These are phyloP conservation scores for Ophion ellenae DNA, from an alignment of 2,888 invertebrate genomes.

Conservation along the genomic window DNA sequence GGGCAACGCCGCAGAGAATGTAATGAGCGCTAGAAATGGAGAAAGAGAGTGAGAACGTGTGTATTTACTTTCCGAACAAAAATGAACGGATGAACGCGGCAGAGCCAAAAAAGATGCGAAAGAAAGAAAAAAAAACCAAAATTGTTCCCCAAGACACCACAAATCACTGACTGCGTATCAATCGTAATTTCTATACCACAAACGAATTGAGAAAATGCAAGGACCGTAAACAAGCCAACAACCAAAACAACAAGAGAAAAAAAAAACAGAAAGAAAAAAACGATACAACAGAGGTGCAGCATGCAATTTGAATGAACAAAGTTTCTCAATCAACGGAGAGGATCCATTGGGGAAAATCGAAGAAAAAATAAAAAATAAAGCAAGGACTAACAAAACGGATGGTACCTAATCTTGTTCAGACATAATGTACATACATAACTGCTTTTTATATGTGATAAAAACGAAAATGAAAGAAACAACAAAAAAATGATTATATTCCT, in stretches of 20 bases:
- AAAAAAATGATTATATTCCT: conserved; percentile 79
- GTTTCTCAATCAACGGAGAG: conserved; percentile 41
- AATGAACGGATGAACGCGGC: conserved; percentile 57
- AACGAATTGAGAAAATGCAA: conserved; percentile 71
- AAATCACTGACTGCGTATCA: conserved; percentile 72
- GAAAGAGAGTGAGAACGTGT: conserved; percentile 53
- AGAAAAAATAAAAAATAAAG: conserved; percentile 59
- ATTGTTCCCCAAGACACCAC: conserved; percentile 74
- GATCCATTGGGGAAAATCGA: conserved; percentile 44
- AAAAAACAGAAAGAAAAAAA: conserved; percentile 11
- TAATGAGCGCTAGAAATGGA: conserved; percentile 14
- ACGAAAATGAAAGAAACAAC: conserved; percentile 47
- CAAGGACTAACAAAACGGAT: conserved; percentile 71
- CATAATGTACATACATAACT: conserved; percentile 81
- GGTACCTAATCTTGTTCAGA: conserved; percentile 80
- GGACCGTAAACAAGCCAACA: conserved; percentile 8
- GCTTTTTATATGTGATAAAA: conserved; percentile 82
- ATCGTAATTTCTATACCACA: conserved; percentile 75
- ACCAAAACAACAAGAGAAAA: conserved; percentile 8
- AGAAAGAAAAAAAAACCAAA: conserved; percentile 69
- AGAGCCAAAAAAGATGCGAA: conserved; percentile 19
- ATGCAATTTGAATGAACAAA: conserved; percentile 43
- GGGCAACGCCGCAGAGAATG: conserved; percentile 42
- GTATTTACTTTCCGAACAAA: conserved; percentile 71
- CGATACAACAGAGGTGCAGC: conserved; percentile 43